Base-by-base conservation (phyloP, 1,140 invertebrate genomes). In the Temnothorax nylanderi region DNA sequence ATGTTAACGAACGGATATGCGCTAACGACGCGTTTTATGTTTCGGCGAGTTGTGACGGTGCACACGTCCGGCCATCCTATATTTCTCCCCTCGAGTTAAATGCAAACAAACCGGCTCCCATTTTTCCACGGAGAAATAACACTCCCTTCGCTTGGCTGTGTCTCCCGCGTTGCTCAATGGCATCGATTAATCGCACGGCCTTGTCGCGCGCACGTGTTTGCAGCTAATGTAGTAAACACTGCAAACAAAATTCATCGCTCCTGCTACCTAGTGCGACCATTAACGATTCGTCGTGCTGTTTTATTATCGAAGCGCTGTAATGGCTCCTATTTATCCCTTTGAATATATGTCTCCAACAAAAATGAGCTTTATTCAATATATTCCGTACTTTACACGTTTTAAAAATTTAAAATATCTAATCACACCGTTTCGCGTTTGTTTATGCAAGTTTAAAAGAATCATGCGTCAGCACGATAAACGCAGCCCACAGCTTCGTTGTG, bases 111-210 rank as follows among this genome's bases (percentile, higher is more conserved):
- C 44, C 34, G 77, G 6, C 18, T 11, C 5, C 37, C 21, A 56
- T 81, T 81, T 64, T 74, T 85, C 44, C 26, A 71, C 21, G 41
- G 51, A 87, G 32, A 85, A 71, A 72, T 34, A 81, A 81, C 32
- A 26, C 26, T 54, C 10, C 16, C 21, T 16, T 51, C 58, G 6
- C 32, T 32, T 10, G 34, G 51, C 34, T 11, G 16, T 26, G 74
- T 47, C 47, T 64, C 8, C 51, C 11, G 18, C 11, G 16, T 86
- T 34, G 41, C 37, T 62, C 54, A 32, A 86, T 51, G 56, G 13
- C 41, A 7, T 32, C 37, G 47, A 72, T 88, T 87, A 87, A 81
- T 88, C 75, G 56, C 32, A 21, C 47, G 10, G 13, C 8, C 49
- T 32, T 47, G 49, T 71, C 76, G 58, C 32, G 18, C 8, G 34